Percentiles rank a stretch among this genome's conserved stretches.
Conservation (phyloP, 2,888 invertebrate genomes). For the Leucoma salicis region DNA sequence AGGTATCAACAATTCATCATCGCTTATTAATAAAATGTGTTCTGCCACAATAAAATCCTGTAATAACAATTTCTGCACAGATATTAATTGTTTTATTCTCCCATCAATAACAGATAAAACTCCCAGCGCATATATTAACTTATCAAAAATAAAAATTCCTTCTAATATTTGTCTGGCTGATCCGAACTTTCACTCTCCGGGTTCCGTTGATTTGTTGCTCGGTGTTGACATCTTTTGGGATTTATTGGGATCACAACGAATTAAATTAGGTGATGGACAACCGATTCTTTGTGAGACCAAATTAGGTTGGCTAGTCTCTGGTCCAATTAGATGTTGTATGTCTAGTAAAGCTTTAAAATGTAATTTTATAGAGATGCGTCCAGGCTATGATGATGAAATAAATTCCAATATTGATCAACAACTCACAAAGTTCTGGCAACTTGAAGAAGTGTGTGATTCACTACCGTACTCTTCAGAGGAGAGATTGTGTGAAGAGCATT, state of each 20-base stretch:
- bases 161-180: conserved; percentile 5
- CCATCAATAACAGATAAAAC: conserved; percentile 19
- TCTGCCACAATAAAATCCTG: conserved; percentile 9
- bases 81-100: conserved; percentile 21
- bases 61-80: conserved; percentile 6
- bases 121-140: conserved; percentile 9
- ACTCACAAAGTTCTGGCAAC: neutral
- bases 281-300: conserved; percentile 7
- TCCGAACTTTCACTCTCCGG: conserved; percentile 1
- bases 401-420: no score
- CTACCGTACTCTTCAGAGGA: neutral
- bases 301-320: conserved; percentile 8
- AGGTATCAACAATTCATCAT: conserved; percentile 19
- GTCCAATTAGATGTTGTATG: neutral
- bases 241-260: neutral
- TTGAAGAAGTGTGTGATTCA: neutral
- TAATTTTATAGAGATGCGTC: no score
- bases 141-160: neutral
- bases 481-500: neutral
- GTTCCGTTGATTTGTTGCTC: neutral
- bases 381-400: no score
- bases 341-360: neutral
- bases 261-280: neutral
- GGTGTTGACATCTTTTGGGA: neutral
- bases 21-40: conserved; percentile 14